Percentiles rank a stretch among this genome's conserved stretches.
phyloP scores from a whole-genome alignment of 2,113 vertebrate species.

The Formicarius rufipectus region DNA sequence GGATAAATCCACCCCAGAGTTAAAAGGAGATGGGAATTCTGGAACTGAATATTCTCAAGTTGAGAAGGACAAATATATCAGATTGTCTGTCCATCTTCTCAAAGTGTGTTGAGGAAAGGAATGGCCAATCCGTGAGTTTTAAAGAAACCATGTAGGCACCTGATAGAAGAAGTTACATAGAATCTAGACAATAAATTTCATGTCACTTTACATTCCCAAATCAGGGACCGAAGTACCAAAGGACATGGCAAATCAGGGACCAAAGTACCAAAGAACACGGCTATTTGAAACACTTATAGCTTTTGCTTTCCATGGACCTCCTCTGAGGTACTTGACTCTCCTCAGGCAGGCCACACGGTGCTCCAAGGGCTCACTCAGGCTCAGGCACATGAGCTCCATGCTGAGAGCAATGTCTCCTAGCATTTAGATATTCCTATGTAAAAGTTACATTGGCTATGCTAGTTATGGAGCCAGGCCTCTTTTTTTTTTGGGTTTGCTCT shows the following conservation, averaged over 20 bases:
- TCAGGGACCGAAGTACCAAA: neutral
- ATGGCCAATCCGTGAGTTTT: rapidly evolving
- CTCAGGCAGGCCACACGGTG: neutral
- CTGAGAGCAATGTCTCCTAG: neutral
- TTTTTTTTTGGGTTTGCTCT: neutral
- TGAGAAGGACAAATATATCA: neutral
- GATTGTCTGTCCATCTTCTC: neutral
- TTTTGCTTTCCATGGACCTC: neutral
- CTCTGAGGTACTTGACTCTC: neutral
- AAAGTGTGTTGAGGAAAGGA: neutral
- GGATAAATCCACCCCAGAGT: neutral
- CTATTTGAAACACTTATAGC: rapidly evolving
- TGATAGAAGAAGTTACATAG: neutral
- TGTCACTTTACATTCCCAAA: neutral
- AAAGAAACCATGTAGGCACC: neutral
- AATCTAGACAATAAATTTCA: neutral
- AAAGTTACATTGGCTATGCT: neutral
- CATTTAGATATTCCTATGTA: neutral
- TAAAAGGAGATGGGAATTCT: neutral
- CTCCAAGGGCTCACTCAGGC: neutral
- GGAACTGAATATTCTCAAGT: neutral
- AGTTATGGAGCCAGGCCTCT: neutral
- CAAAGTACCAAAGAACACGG: neutral
- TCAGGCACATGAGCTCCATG: neutral
- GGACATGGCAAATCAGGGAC: neutral